Evolutionary conservation across 1,140 invertebrate genomes (phyloP).

Genomic region (Hylaeus volcanicus): DNA sequence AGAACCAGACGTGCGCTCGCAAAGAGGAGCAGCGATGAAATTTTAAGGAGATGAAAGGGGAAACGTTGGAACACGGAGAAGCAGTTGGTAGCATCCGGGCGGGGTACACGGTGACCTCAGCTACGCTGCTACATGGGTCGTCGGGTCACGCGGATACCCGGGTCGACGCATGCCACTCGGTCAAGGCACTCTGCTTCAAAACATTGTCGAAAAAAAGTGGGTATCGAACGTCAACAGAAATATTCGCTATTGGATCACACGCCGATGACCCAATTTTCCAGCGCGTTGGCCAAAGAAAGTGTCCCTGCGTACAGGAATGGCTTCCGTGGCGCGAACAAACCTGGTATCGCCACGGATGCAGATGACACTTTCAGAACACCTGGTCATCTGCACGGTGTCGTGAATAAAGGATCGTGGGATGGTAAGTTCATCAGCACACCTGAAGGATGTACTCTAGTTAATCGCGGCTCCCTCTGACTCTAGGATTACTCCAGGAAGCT

Average conservation of each 20-base stretch:
- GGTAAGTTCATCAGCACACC: no score
- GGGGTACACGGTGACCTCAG: constrained; percentile 67
- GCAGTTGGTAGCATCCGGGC: constrained; percentile 49
- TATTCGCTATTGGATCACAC: constrained; percentile 26
- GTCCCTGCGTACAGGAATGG: background rate
- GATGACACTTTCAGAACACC: no score
- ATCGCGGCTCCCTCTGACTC: no score
- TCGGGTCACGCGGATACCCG: constrained; percentile 72
- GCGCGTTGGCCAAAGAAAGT: constrained; percentile 5
- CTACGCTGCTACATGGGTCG: constrained; percentile 66
- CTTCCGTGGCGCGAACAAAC: background rate
- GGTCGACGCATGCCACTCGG: constrained; percentile 71
- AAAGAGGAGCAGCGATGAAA: no score
- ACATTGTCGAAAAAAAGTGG: constrained; percentile 47
- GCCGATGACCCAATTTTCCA: constrained; percentile 53
- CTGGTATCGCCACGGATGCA: no score
- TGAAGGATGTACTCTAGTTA: no score
- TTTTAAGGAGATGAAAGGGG: background rate
- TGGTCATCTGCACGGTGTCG: no score
- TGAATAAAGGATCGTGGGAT: no score
- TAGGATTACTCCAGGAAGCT: no score
- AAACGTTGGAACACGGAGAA: constrained; percentile 32
- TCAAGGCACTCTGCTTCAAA: constrained; percentile 61
- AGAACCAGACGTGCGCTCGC: no score
- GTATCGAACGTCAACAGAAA: constrained; percentile 8